These are phyloP conservation scores for Drosophila fuyamai DNA, from an alignment of 1,140 invertebrate genomes.

Conservation along the genomic window DNA sequence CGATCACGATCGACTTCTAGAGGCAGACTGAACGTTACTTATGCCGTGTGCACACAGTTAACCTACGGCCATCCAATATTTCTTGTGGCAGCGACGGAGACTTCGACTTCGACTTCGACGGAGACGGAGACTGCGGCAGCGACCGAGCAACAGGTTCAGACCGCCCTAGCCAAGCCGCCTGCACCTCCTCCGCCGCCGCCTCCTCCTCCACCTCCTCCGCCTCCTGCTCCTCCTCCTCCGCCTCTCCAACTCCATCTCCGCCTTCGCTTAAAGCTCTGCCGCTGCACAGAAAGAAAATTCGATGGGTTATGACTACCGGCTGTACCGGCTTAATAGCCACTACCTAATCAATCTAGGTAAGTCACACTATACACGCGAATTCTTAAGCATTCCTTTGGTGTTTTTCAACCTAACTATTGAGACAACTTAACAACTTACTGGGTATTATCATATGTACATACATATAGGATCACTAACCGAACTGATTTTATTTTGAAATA, in stretches of 20 bases:
- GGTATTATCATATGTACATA: too few species aligned
- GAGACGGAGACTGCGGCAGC: slow-evolving; percentile 17
- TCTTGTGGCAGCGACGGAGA: slow-evolving; percentile 43
- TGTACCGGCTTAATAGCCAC: too few species aligned
- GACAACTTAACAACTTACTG: too few species aligned
- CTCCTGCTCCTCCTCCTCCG: background rate
- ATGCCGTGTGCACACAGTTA: slow-evolving; percentile 79
- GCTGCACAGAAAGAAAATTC: slow-evolving; percentile 9
- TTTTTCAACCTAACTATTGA: too few species aligned
- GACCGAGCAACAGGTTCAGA: slow-evolving; percentile 62
- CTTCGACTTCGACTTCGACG: slow-evolving; percentile 15
- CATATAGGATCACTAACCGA: too few species aligned
- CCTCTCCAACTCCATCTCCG: background rate
- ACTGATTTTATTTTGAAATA: background rate
- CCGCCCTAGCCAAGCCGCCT: slow-evolving; percentile 47
- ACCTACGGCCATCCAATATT: slow-evolving; percentile 81
- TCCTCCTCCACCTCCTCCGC: background rate
- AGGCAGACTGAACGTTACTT: slow-evolving; percentile 83
- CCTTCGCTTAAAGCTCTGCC: slow-evolving; percentile 16
- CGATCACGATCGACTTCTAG: slow-evolving; percentile 82
- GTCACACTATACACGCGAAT: too few species aligned
- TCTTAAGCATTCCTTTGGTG: too few species aligned
- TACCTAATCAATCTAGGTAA: too few species aligned
- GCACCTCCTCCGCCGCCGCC: slow-evolving; percentile 7
- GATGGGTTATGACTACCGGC: too few species aligned